phyloP scores from a whole-genome alignment of 2,888 invertebrate genomes.

The Trileptium ribeirensis region DNA sequence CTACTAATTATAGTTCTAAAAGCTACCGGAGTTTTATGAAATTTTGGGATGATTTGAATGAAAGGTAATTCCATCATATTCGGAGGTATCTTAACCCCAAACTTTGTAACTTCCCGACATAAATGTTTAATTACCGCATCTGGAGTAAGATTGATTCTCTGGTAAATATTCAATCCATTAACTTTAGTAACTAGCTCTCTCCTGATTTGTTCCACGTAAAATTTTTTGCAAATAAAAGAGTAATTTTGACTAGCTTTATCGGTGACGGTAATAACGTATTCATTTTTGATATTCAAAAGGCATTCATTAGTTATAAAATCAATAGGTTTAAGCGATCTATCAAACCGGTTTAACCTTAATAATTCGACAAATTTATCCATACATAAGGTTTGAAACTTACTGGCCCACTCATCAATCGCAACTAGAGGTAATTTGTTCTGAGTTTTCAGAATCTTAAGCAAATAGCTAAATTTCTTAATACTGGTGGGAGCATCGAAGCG shows the following conservation, averaged over 20 bases:
- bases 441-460: no score
- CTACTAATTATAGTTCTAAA: neutral
- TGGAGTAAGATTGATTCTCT: neutral
- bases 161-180: neutral
- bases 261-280: no score
- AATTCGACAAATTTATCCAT: neutral
- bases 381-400: no score
- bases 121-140: neutral
- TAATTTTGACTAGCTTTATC: no score
- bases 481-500: no score
- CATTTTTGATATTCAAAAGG: no score
- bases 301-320: no score
- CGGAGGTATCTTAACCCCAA: neutral
- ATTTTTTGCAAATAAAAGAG: no score
- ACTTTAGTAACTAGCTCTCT: neutral
- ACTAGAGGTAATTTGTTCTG: no score
- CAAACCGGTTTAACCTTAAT: neutral
- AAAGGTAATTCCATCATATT: neutral
- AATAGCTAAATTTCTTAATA: no score
- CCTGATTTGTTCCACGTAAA: neutral
- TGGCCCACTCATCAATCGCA: no score
- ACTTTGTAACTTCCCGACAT: neutral
- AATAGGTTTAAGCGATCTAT: no score
- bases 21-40: neutral
- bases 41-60: slow-evolving; percentile 3